These are phyloP conservation scores for Teleiodes luculella DNA, from an alignment of 2,888 invertebrate species.

Conservation along the genomic window DNA sequence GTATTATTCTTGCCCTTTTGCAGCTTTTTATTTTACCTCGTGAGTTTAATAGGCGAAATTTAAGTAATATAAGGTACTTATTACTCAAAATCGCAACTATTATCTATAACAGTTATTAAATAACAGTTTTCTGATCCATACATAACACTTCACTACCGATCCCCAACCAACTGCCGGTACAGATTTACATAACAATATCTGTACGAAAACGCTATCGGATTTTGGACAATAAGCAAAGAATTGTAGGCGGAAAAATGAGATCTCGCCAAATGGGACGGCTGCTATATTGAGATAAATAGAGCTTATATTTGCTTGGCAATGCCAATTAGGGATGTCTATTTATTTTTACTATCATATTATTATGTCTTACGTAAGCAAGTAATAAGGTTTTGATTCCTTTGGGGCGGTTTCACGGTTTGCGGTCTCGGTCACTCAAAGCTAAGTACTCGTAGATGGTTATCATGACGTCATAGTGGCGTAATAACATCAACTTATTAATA, in stretches of 20 bases:
- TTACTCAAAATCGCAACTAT: too few relatives aligned
- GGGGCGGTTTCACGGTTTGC: too few relatives aligned
- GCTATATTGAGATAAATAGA: neutral
- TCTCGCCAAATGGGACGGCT: neutral
- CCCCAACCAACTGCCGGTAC: conserved; percentile 26
- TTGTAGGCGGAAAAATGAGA: neutral
- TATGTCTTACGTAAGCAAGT: too few relatives aligned
- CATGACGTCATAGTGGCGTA: too few relatives aligned
- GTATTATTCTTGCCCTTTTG: too few relatives aligned
- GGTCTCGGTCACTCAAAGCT: too few relatives aligned
- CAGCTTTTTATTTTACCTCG: too few relatives aligned
- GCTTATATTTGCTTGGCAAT: neutral
- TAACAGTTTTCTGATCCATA: neutral
- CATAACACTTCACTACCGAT: neutral
- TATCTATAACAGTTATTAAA: neutral
- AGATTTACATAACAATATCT: conserved; percentile 32
- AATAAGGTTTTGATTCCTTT: too few relatives aligned
- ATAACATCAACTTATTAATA: too few relatives aligned
- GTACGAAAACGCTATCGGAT: conserved; percentile 14
- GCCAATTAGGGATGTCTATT: neutral
- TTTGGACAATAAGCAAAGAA: conserved; percentile 11
- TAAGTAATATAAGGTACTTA: too few relatives aligned
- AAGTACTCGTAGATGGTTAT: too few relatives aligned
- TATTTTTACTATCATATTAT: neutral
- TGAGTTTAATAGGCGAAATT: too few relatives aligned